phyloP scores from a whole-genome alignment of 2,797 vertebrate species.

The Notoglanidium macrostoma region DNA sequence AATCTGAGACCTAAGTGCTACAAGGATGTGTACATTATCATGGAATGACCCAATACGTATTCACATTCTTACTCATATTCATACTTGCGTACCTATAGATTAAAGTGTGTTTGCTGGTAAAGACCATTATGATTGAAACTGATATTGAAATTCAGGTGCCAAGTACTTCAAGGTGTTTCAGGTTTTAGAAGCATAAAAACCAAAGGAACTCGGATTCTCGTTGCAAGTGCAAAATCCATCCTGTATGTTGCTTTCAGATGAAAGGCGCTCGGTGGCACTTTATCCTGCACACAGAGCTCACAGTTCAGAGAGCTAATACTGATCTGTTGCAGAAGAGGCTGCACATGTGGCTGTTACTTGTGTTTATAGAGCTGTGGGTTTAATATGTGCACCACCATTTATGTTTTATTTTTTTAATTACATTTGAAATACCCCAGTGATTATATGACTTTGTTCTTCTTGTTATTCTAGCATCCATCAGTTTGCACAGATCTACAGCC shows the following conservation, averaged over 20 bases:
- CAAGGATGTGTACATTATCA: too few relatives aligned
- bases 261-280: conserved; percentile 4
- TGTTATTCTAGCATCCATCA: conserved; percentile 81
- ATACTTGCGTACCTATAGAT: background rate
- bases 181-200: background rate
- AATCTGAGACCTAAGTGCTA: too few relatives aligned
- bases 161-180: background rate
- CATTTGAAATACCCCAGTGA: background rate
- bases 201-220: background rate
- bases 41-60: background rate
- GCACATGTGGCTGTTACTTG: background rate
- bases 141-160: background rate
- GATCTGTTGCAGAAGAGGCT: conserved; percentile 3
- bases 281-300: background rate
- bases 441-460: background rate
- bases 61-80: background rate
- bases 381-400: background rate
- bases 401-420: background rate
- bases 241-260: background rate
- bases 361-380: background rate
- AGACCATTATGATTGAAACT: background rate
- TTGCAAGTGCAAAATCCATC: background rate
- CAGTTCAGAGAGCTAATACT: background rate
- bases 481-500: conserved; percentile 91
- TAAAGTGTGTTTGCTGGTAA: background rate